Conservation (phyloP, 2,888 invertebrate genomes). For the Cancer borealis region DNA sequence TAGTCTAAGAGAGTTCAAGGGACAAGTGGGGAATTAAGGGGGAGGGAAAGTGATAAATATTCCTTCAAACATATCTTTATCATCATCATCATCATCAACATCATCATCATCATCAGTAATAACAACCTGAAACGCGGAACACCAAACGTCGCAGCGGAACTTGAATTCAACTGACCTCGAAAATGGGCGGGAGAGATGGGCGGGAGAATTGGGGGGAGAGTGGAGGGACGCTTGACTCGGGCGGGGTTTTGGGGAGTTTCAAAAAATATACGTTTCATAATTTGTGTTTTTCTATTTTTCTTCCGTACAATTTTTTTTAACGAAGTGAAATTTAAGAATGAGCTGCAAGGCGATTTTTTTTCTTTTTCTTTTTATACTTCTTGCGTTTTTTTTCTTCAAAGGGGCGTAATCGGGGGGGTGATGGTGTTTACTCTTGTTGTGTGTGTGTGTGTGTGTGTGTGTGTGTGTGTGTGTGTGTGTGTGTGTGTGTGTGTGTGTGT, state of each 20-base stretch:
- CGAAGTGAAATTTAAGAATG: neutral
- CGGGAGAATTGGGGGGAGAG: neutral
- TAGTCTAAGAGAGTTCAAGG: neutral
- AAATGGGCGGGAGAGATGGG: neutral
- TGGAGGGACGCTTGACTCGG: neutral
- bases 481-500: slow-evolving; percentile 49
- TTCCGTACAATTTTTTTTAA: neutral
- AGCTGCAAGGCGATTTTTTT: neutral
- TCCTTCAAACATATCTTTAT: slow-evolving; percentile 24
- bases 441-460: no score
- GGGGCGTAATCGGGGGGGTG: neutral
- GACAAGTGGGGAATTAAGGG: slow-evolving; percentile 5
- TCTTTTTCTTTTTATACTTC: neutral
- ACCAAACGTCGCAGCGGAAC: neutral
- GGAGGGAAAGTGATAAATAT: slow-evolving; percentile 8
- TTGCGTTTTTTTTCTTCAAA: neutral
- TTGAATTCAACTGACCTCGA: neutral
- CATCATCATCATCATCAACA: neutral
- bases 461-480: neutral
- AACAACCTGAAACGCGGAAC: neutral
- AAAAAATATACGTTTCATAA: neutral
- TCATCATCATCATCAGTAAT: no score
- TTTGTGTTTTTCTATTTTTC: neutral
- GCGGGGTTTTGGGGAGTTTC: neutral
- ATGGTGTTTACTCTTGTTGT: neutral